Percentiles rank a stretch among this genome's conserved stretches.
These are phyloP conservation scores for Phymorhynchus buccinoides DNA, from an alignment of 1,140 invertebrate species.

Conservation along the genomic window DNA sequence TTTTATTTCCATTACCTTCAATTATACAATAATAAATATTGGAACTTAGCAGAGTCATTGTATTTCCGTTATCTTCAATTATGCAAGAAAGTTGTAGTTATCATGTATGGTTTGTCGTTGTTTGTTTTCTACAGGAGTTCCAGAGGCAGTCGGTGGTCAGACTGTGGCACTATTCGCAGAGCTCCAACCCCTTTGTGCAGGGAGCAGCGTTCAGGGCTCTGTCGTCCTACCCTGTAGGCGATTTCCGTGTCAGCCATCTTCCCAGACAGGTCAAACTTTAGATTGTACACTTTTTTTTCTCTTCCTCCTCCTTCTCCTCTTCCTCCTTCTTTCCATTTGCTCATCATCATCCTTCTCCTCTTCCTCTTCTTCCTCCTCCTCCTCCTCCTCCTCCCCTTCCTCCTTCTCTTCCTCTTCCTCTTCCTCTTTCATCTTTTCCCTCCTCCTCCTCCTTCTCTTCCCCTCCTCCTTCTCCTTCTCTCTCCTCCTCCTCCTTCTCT, in stretches of 20 bases:
- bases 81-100: too few species aligned
- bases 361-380: too few species aligned
- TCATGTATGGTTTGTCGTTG: background rate
- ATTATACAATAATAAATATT: too few species aligned
- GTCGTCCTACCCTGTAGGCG: constrained; percentile 47
- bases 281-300: background rate
- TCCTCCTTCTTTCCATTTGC: background rate
- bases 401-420: constrained; percentile 21
- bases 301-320: background rate
- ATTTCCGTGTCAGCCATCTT: constrained; percentile 61
- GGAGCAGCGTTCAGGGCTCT: constrained; percentile 59
- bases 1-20: too few species aligned
- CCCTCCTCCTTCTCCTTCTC: background rate
- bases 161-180: constrained; percentile 59
- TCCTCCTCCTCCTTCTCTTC: background rate
- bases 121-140: constrained; percentile 53
- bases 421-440: background rate
- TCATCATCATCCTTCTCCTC: background rate
- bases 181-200: constrained; percentile 41
- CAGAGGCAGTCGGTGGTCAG: constrained; percentile 45
- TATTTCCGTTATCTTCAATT: background rate
- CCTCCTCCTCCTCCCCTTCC: background rate
- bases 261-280: constrained; percentile 47
- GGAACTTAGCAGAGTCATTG: too few species aligned
- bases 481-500: background rate